Percentiles rank a stretch among this genome's conserved stretches.
phyloP scores from a whole-genome alignment of 2,888 invertebrate genomes.

The Oligia strigilis region DNA sequence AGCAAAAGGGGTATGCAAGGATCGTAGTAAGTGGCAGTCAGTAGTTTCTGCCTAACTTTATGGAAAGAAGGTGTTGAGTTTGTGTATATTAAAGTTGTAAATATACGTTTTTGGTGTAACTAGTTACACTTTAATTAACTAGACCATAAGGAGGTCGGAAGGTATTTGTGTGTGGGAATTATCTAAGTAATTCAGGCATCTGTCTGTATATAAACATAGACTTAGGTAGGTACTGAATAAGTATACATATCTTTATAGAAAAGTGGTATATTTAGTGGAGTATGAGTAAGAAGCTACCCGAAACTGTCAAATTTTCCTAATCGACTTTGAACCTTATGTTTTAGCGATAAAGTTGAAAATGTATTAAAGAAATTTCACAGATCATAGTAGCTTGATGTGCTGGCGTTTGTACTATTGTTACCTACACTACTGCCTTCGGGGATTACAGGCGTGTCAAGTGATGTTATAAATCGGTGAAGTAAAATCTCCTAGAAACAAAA shows the following conservation, averaged over 20 bases:
- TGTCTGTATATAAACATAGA: background rate
- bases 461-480: background rate
- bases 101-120: background rate
- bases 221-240: too few species aligned
- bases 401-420: too few species aligned
- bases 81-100: background rate
- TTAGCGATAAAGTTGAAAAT: too few species aligned
- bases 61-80: background rate
- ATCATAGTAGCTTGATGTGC: too few species aligned
- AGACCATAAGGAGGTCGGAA: too few species aligned
- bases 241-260: too few species aligned
- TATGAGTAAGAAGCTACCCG: too few species aligned
- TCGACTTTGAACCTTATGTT: too few species aligned
- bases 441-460: too few species aligned
- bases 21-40: background rate
- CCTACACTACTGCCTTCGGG: background rate
- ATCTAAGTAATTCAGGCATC: background rate
- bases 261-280: too few species aligned
- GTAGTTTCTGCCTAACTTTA: background rate
- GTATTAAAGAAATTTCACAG: too few species aligned
- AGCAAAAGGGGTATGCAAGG: background rate
- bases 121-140: background rate
- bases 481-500: background rate
- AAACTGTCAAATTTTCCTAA: too few species aligned
- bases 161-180: background rate